Evolutionary conservation across 2,888 invertebrate species (phyloP), one percentile per base, ranked within the genome.

Genomic region (Aelia acuminata): DNA sequence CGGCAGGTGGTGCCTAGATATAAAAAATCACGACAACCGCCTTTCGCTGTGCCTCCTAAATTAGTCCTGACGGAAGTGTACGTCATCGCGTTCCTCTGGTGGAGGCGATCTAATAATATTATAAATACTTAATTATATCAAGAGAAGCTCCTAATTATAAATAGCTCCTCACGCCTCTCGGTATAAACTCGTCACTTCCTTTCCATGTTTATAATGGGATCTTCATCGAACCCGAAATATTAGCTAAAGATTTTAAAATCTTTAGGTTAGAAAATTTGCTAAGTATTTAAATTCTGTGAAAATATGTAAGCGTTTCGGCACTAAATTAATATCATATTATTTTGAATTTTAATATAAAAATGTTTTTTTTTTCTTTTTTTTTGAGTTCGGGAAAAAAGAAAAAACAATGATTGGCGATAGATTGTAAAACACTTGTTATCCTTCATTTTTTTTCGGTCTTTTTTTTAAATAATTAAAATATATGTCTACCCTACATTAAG

Each of bases 41-140:
- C 20, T 2, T 8, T n/a, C 20, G 22, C 3, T 8, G 22, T 8
- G 53, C 53, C n/a, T 53, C 53, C 10, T 57, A 57, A 57, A 57
- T 57, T 57, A 57, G 26, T 15, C 3, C 13, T 13, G 57, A 57
- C 57, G 57, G 57, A 57, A 57, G 57, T 57, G 13, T 57, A 57
- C 57, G 57, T 26, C 57, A 57, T 57, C 26, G 15, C 26, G 26
- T 57, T 26, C 57, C 15, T 26, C 26, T 3, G 26, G 13, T 26
- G 26, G 4, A 57, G 26, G 26, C 53, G 7, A 57, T 57, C 57
- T 57, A 57, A 57, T 57, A 57, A 57, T 57, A 57, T 57, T 26
- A 57, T 57, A 57, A 57, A 57, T 57, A 57, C 26, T 57, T 57
- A 57, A 57, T 57, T 57, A 57, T 57, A 57, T 57, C 57, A 57